Percentiles rank a stretch among this genome's conserved stretches.
phyloP scores from a whole-genome alignment of 1,140 invertebrate species.

The Teleopsis dalmanni region DNA sequence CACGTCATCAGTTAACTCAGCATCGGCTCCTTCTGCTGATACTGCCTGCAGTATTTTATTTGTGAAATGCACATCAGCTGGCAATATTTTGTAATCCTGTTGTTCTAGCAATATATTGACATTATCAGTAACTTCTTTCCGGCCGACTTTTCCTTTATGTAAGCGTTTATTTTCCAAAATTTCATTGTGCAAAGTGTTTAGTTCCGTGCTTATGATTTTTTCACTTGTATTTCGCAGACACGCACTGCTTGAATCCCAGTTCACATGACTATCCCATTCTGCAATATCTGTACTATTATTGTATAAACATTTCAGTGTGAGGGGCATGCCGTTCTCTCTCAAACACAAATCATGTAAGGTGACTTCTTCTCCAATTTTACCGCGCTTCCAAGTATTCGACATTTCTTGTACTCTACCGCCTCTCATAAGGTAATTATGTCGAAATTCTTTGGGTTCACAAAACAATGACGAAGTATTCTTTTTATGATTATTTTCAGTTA shows the following conservation, averaged over 20 bases:
- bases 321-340: constrained; percentile 24
- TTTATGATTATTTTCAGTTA: too few species aligned
- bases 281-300: constrained; percentile 6
- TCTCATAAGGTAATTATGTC: constrained; percentile 8
- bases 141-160: background rate
- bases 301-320: constrained; percentile 23
- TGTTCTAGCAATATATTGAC: constrained; percentile 19
- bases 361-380: constrained; percentile 20
- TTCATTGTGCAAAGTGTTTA: constrained; percentile 23
- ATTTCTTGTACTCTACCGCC: background rate
- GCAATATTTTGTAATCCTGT: constrained; percentile 11
- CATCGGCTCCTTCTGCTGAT: constrained; percentile 12
- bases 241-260: constrained; percentile 14
- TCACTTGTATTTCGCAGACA: constrained; percentile 14
- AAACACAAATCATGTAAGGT: constrained; percentile 27
- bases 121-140: constrained; percentile 10
- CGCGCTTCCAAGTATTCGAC: constrained; percentile 26
- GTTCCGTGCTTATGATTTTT: constrained; percentile 14
- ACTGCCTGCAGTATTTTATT: constrained; percentile 20
- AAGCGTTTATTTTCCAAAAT: background rate
- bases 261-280: constrained; percentile 9
- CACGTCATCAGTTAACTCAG: constrained; percentile 20
- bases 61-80: constrained; percentile 26
- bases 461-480: background rate
- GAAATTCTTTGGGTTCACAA: constrained; percentile 9